phyloP scores from a whole-genome alignment of 2,797 vertebrate species.

The Scolopax rusticola region DNA sequence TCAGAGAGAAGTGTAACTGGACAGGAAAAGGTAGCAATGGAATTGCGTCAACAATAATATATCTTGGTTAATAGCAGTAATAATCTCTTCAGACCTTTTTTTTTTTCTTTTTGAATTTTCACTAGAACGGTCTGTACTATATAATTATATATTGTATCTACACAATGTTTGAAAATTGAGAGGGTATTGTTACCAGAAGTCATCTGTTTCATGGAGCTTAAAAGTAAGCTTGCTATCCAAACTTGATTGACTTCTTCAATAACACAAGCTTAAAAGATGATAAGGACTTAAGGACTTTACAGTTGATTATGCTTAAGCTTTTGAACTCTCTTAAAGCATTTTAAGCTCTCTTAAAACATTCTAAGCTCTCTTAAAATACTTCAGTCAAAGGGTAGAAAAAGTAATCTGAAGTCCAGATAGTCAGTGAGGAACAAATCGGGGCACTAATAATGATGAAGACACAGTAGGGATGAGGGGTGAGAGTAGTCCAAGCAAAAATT shows the following conservation, averaged over 20 bases:
- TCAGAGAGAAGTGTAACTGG: not conserved
- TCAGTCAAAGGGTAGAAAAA: not conserved
- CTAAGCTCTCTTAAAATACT: not conserved
- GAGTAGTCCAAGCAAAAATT: not conserved
- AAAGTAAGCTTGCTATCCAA: not conserved
- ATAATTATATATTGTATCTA: not conserved
- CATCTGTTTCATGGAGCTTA: not conserved
- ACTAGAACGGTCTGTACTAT: not conserved
- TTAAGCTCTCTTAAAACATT: not conserved
- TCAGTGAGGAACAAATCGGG: not conserved
- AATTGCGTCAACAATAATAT: not conserved
- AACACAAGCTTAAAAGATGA: not conserved
- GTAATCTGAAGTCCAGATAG: not conserved
- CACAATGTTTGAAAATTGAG: not conserved
- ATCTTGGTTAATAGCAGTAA: not conserved
- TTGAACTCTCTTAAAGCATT: not conserved
- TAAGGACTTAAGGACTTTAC: not conserved
- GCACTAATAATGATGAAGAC: not conserved
- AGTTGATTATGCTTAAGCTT: not conserved
- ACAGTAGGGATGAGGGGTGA: not conserved
- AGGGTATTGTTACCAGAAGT: not conserved
- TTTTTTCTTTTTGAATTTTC: not conserved
- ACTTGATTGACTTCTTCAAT: not conserved
- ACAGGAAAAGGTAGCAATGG: not conserved
- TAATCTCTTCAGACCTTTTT: not conserved